Percentiles rank a stretch among this genome's conserved stretches.
These are phyloP conservation scores for Thymelicus sylvestris DNA, from an alignment of 2,888 invertebrate species.

Conservation along the genomic window DNA sequence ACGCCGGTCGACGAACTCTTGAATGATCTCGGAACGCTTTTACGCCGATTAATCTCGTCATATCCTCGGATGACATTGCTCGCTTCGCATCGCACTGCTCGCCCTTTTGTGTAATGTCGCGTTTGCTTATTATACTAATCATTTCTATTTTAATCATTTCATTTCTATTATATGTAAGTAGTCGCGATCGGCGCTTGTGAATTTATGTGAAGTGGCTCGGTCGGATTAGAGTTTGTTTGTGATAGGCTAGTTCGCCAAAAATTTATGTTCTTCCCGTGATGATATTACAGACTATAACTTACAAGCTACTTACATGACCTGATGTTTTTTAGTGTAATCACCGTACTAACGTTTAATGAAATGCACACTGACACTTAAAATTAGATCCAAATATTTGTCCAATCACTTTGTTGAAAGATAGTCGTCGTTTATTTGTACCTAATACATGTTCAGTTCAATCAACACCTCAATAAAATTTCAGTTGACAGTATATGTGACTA, in stretches of 20 bases:
- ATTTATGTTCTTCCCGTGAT: not conserved
- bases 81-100: constrained; percentile 22
- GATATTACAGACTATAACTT: not conserved
- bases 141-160: not conserved
- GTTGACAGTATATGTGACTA: too few species aligned
- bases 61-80: constrained; percentile 59
- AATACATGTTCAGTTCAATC: too few species aligned
- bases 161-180: constrained; percentile 9
- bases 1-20: constrained; percentile 82
- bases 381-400: too few species aligned
- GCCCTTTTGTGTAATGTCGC: constrained; percentile 42
- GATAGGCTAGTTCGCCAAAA: not conserved
- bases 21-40: constrained; percentile 81
- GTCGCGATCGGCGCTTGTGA: not conserved
- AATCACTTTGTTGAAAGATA: too few species aligned
- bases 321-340: too few species aligned
- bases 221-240: not conserved
- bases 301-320: too few species aligned
- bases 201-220: too few species aligned
- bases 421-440: too few species aligned
- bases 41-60: constrained; percentile 77
- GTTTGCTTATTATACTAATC: constrained; percentile 12
- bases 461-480: too few species aligned
- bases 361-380: too few species aligned
- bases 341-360: too few species aligned